Base-by-base conservation (phyloP, 64 coral and sea anemone genomes). In the Stylophora pistillata region DNA sequence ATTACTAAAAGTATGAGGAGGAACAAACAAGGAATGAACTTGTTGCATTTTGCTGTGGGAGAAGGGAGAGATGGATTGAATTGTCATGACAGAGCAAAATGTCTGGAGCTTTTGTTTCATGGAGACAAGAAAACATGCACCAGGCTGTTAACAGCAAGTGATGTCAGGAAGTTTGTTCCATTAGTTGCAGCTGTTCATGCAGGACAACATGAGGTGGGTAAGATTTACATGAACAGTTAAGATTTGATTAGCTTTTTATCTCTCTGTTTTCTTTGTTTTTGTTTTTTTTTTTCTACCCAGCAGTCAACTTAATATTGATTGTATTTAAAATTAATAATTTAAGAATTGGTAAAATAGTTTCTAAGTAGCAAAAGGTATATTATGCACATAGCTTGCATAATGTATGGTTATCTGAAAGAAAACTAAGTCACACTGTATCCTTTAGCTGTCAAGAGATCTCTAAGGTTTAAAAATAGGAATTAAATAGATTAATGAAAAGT, bases 1-100 rank as follows among this genome's bases (percentile, higher is more conserved):
- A 30, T 86, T 30, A 87, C 78, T 15, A 98, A 90, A 61, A 74
- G 33, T 10, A 61, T 98, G 26, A 86, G 31, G 14, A 55, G 58
- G 34, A 91, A 91, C 41, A 30, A 73, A 14, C 69, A 55, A 58
- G 82, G 89, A 55, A 95, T 98, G 87, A 92, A 73, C 10, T 64
- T 98, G 58, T 71, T 98, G 10, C 96, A 98, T 89, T 98, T 95
- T 86, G 93, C 82, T 21, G 32, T 95, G 83, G 96, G 96, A 58
- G 61, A 81, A 73, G 58, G 34, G 18, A 92, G 89, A 41, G 62
- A 78, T 55, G 89, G 76, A 14, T 71, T 37, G 34, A 75, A 72
- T 12, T 65, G 71, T 55, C 23, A 32, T 71, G 77, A 73, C 37
- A 79, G 93, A 81, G 96, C 79, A 28, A 88, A 23, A 57, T 95